phyloP scores from a whole-genome alignment of 2,113 vertebrate species.

The Phyllostomus discolor region DNA sequence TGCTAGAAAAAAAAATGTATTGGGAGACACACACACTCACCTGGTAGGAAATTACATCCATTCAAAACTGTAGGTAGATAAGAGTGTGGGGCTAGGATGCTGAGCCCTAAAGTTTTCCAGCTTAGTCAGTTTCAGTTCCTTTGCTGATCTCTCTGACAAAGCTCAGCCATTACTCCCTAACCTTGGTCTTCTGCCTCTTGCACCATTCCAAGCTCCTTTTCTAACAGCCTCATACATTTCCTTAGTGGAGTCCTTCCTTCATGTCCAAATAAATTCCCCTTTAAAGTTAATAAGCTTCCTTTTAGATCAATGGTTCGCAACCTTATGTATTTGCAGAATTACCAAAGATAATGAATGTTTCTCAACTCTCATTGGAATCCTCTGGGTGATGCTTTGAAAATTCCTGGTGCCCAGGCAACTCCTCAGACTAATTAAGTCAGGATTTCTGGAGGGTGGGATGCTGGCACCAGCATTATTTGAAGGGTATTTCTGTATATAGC shows the following conservation, averaged over 20 bases:
- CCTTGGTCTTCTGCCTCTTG: not conserved
- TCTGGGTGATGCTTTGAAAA: not conserved
- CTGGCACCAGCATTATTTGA: not conserved
- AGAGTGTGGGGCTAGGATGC: not conserved
- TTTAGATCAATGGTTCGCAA: not conserved
- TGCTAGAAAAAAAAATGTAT: not conserved
- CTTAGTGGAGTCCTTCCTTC: not conserved
- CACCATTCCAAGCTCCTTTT: not conserved
- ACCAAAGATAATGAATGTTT: not conserved
- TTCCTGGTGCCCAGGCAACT: not conserved
- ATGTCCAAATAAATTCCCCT: not conserved
- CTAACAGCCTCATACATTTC: not conserved
- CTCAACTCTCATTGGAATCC: not conserved
- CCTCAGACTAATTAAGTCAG: not conserved
- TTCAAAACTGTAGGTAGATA: not conserved
- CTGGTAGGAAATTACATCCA: not conserved
- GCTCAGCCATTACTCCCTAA: not conserved
- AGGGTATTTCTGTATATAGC: not conserved
- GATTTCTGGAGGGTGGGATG: not conserved
- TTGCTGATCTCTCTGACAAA: not conserved
- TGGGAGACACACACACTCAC: not conserved
- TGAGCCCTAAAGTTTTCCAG: not conserved
- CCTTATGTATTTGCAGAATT: not conserved
- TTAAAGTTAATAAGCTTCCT: not conserved
- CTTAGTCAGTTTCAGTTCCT: not conserved